Evolutionary conservation across 53 echinoderm and acorn worm genomes (phyloP).

Genomic region (Holothuria scabra): DNA sequence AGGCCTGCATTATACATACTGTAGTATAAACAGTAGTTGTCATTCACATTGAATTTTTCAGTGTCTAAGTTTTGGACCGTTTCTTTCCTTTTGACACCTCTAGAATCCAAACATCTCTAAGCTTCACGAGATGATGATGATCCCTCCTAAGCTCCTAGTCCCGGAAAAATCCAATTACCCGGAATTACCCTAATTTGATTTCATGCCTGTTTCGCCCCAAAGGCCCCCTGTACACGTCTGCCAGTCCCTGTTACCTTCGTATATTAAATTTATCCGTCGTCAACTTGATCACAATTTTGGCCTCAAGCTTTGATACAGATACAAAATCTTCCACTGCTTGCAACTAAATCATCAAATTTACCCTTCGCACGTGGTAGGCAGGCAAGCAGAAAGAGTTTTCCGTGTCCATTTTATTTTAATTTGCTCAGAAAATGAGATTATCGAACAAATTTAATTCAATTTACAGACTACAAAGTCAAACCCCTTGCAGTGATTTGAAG

Average conservation of each 20-base stretch:
- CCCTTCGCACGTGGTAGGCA: too few relatives aligned
- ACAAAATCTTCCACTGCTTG: neutral
- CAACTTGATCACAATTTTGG: neutral
- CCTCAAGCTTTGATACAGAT: constrained; percentile 14
- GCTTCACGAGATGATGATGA: constrained; percentile 19
- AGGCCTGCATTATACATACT: too few relatives aligned
- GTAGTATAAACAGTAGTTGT: too few relatives aligned
- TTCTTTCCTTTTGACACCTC: too few relatives aligned
- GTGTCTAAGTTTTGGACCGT: too few relatives aligned
- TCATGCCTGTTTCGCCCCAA: constrained; percentile 12
- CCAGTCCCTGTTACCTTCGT: constrained; percentile 28
- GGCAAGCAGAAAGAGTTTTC: too few relatives aligned
- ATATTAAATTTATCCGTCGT: constrained; percentile 14
- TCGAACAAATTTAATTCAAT: constrained; percentile 35
- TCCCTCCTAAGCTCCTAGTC: neutral
- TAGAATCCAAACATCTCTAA: neutral
- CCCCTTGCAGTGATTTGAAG: neutral
- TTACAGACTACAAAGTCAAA: constrained; percentile 10
- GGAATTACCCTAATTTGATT: constrained; percentile 39
- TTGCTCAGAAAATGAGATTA: constrained; percentile 35
- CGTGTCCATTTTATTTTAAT: constrained; percentile 16
- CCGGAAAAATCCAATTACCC: constrained; percentile 29
- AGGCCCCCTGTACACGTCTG: constrained; percentile 19
- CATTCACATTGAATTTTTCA: too few relatives aligned
- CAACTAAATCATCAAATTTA: neutral